Evolutionary conservation across 2,113 vertebrate genomes (phyloP).

Genomic region (Hystrix brachyura): DNA sequence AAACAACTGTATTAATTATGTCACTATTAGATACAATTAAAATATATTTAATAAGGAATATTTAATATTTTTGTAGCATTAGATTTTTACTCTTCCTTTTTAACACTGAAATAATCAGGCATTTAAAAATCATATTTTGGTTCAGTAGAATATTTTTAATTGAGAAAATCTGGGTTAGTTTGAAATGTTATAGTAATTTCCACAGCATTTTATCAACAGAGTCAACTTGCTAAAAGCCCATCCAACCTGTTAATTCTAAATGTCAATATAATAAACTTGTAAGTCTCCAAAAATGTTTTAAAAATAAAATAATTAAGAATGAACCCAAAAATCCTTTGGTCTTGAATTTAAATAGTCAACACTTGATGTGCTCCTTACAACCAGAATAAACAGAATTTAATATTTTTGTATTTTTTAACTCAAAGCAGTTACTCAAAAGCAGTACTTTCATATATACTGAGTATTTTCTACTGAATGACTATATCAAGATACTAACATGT

Average conservation of each 20-base stretch:
- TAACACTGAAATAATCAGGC: not conserved
- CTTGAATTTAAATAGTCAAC: conserved; percentile 76
- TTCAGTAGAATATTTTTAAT: conserved; percentile 48
- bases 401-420: conserved; percentile 78
- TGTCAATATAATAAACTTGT: not conserved
- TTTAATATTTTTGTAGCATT: not conserved
- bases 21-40: conserved; percentile 35
- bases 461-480: conserved; percentile 58
- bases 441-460: conserved; percentile 72
- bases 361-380: conserved; percentile 74
- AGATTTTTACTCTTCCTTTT: not conserved
- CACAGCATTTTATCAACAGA: conserved; percentile 56
- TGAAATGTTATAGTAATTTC: conserved; percentile 59
- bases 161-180: not conserved
- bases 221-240: conserved; percentile 69
- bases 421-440: conserved; percentile 61
- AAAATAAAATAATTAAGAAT: conserved; percentile 71
- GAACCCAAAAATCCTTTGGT: conserved; percentile 69
- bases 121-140: not conserved
- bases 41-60: conserved; percentile 24
- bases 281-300: conserved; percentile 47
- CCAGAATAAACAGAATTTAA: conserved; percentile 77
- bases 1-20: not conserved
- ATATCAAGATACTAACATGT: not conserved
- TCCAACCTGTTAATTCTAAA: conserved; percentile 34